These are phyloP conservation scores for Chaetodon trifascialis DNA, from an alignment of 2,113 vertebrate genomes.

Conservation along the genomic window DNA sequence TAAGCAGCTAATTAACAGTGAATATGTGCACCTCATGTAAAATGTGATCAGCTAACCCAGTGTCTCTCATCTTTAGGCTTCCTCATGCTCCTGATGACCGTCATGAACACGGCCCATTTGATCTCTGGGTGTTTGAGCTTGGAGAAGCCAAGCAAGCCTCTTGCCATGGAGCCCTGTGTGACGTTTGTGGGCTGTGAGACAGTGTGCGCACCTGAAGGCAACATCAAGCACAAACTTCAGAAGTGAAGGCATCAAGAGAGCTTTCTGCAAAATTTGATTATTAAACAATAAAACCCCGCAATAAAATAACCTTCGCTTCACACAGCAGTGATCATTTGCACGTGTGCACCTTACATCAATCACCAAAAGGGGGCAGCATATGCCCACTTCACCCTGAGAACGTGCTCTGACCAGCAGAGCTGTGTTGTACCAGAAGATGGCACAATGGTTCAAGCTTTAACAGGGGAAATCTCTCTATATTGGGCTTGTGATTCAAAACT, in stretches of 20 bases:
- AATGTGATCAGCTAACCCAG: too few species aligned
- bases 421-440: constrained; percentile 38
- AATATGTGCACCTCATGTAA: too few species aligned
- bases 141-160: not conserved
- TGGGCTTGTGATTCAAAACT: not conserved
- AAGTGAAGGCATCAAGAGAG: not conserved
- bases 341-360: constrained; percentile 17
- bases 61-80: constrained; percentile 41
- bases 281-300: too few species aligned
- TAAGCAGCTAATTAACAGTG: too few species aligned
- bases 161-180: not conserved
- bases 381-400: not conserved
- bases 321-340: not conserved
- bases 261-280: not conserved
- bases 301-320: not conserved
- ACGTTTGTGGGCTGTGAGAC: constrained; percentile 14
- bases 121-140: constrained; percentile 31
- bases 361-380: constrained; percentile 63
- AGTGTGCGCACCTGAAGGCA: constrained; percentile 22
- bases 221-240: not conserved
- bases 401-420: too few species aligned
- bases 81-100: constrained; percentile 63
- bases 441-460: constrained; percentile 21
- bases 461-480: too few species aligned
- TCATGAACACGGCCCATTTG: constrained; percentile 50